These are phyloP conservation scores for Oncorhynchus tshawytscha DNA, from an alignment of 2,113 vertebrate species.

Conservation along the genomic window DNA sequence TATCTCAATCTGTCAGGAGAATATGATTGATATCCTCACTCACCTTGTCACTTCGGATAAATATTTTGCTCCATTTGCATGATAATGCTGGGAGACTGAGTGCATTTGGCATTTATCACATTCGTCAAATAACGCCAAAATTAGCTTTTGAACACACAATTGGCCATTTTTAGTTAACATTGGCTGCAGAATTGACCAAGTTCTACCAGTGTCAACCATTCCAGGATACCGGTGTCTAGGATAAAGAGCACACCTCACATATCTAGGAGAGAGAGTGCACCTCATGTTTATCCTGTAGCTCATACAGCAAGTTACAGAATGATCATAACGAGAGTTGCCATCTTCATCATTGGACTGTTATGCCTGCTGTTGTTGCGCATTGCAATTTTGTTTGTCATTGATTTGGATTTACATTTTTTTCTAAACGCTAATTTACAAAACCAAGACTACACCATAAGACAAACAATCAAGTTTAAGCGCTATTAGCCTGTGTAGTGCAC, in stretches of 20 bases:
- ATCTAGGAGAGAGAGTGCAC: too few species aligned
- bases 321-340: slow-evolving; percentile 30
- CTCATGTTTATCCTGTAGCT: not conserved
- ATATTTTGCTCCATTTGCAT: slow-evolving; percentile 59
- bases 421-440: slow-evolving; percentile 64
- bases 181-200: slow-evolving; percentile 27
- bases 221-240: not conserved
- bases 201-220: not conserved
- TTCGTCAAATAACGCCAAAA: slow-evolving; percentile 52
- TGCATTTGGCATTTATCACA: slow-evolving; percentile 58
- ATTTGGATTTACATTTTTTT: slow-evolving; percentile 67
- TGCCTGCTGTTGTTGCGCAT: slow-evolving; percentile 33
- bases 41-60: slow-evolving; percentile 69
- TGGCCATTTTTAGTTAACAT: slow-evolving; percentile 35
- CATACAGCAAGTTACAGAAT: slow-evolving; percentile 5
- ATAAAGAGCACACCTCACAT: too few species aligned
- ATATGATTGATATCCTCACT: slow-evolving; percentile 71
- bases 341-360: slow-evolving; percentile 31
- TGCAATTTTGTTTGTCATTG: slow-evolving; percentile 60
- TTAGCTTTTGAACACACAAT: slow-evolving; percentile 36
- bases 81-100: slow-evolving; percentile 39
- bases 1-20: slow-evolving; percentile 68
- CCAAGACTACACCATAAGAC: slow-evolving; percentile 62
- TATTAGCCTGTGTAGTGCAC: slow-evolving; percentile 69
- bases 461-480: slow-evolving; percentile 70